Base-by-base conservation (phyloP, 2,797 vertebrate genomes). In the Tokudaia tokunoshimensis region DNA sequence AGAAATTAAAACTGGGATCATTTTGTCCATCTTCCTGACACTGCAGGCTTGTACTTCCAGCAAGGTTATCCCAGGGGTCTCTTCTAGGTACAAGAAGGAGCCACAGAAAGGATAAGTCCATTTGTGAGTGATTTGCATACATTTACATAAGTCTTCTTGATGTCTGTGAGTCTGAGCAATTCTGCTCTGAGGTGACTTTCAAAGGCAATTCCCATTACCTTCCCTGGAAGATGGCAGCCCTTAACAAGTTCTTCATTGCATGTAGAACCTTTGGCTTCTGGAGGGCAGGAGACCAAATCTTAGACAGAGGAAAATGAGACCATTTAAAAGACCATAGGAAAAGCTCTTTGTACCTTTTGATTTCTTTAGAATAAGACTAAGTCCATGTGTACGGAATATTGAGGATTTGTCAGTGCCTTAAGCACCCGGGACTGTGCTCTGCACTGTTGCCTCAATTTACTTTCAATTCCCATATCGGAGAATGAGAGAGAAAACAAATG, bases 11-110 rank as follows among this genome's bases (percentile, higher is more conserved):
- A 96, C 31, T 44, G 65, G 91, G 93, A 52, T 89, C 70, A 11
- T 95, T 94, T 41, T 94, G 95, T 67, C 96, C 50, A 3, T 19
- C 93, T 98, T 96, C 47, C 79, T 84, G 15, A 84, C 85, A 57
- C 70, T 76, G 50, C 72, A 82, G 67, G 1, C 83, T 67, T 88
- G 1, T 67, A 57, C 94, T 95, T 95, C 79, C n/a, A 41, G 93
- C 44, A 14, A 22, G 83, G 83, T 90, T 91, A 89, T 97, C 98
- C 96, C 97, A 94, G 50, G 95, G 89, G 95, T 94, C 94, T 97
- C 94, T 95, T 96, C 78, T 94, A 96, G 96, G 94, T 97, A 97
- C 80, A 70, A 79, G 78, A 70, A 94, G 89, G 72, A 96, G 88
- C 89, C 65, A 83, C 31, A 31, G 67, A 80, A 86, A 89, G 47